phyloP scores from a whole-genome alignment of 2,113 vertebrate genomes.

The Cygnus atratus region DNA sequence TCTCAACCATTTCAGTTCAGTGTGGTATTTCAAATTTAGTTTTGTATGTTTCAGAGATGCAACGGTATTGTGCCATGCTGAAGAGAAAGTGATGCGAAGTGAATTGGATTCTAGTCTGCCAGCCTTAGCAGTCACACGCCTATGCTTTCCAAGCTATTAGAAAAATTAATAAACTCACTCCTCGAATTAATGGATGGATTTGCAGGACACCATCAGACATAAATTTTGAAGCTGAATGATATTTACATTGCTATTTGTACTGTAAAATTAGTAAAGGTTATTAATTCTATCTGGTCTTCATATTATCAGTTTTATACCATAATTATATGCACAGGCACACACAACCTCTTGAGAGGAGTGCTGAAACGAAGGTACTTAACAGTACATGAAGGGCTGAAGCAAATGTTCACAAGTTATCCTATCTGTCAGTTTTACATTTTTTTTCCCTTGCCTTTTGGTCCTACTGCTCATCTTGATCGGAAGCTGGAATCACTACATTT shows the following conservation, averaged over 20 bases:
- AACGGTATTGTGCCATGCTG: not conserved
- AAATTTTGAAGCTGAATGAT: conserved; percentile 52
- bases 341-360: conserved; percentile 43
- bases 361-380: not conserved
- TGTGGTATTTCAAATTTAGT: not conserved
- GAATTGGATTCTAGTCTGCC: not conserved
- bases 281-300: conserved; percentile 53
- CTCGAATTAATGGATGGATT: conserved; percentile 52
- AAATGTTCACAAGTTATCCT: conserved; percentile 4
- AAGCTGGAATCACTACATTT: not conserved
- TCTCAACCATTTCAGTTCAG: not conserved
- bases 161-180: conserved; percentile 56
- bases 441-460: not conserved
- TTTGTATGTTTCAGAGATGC: not conserved
- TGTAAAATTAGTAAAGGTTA: conserved; percentile 64
- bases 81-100: not conserved
- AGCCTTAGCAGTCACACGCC: not conserved
- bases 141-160: conserved; percentile 36
- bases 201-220: conserved; percentile 36
- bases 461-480: not conserved
- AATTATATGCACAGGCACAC: conserved; percentile 63
- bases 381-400: conserved; percentile 13
- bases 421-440: conserved; percentile 6
- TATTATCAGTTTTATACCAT: conserved; percentile 28
- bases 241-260: conserved; percentile 57